These are phyloP conservation scores for Dufourea novaeangliae DNA, from an alignment of 1,140 invertebrate species.

Conservation along the genomic window DNA sequence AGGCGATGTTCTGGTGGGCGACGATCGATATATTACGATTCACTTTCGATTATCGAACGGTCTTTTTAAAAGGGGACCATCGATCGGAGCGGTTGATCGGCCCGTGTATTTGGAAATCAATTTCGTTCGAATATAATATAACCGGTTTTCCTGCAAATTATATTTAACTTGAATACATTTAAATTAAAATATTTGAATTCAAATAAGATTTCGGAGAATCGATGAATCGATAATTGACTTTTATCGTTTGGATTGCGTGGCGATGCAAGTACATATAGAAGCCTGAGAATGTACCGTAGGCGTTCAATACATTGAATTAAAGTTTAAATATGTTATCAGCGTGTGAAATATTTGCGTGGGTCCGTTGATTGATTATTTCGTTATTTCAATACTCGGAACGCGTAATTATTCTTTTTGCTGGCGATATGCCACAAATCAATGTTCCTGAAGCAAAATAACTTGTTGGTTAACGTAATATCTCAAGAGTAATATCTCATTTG, in stretches of 20 bases:
- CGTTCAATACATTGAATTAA: not conserved
- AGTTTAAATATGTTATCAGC: not conserved
- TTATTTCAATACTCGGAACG: not conserved
- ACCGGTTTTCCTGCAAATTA: not conserved
- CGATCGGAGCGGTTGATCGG: not conserved
- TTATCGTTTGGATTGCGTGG: no score
- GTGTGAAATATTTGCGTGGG: not conserved
- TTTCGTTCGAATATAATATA: not conserved
- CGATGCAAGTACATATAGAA: no score
- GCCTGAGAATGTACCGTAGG: not conserved
- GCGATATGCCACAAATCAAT: not conserved
- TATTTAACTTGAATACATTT: not conserved
- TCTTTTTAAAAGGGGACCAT: not conserved
- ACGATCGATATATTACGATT: not conserved
- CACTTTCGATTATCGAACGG: constrained; percentile 24
- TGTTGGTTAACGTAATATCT: no score
- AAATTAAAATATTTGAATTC: not conserved
- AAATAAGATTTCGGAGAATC: no score
- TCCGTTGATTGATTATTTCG: not conserved
- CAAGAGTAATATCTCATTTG: no score
- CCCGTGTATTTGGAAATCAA: not conserved
- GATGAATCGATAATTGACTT: no score
- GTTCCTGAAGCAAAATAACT: not conserved
- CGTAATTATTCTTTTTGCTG: not conserved
- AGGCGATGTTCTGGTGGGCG: not conserved